phyloP scores from a whole-genome alignment of 1,140 invertebrate genomes.

The Drosophila ananassae region DNA sequence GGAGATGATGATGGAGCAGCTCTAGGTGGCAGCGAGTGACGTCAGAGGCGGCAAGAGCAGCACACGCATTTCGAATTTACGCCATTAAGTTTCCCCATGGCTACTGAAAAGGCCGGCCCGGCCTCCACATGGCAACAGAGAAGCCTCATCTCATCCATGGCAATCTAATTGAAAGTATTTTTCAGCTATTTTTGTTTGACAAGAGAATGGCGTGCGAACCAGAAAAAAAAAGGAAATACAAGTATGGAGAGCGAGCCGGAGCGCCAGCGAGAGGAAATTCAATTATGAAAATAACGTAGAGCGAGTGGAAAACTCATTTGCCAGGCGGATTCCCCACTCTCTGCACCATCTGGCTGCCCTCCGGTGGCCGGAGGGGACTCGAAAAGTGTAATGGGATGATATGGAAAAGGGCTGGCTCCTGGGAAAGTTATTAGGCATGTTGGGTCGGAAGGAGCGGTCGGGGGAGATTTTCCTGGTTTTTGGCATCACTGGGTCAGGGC shows the following conservation, averaged over 20 bases:
- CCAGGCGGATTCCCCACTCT: constrained; percentile 45
- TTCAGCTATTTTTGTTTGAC: constrained; percentile 55
- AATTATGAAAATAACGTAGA: constrained; percentile 72
- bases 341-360: constrained; percentile 31
- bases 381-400: constrained; percentile 17
- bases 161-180: constrained; percentile 58
- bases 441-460: background rate
- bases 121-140: constrained; percentile 62
- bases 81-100: constrained; percentile 44
- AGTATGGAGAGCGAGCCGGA: constrained; percentile 15
- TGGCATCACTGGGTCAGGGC: constrained; percentile 49
- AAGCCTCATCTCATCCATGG: constrained; percentile 25
- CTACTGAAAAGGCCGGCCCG: constrained; percentile 7
- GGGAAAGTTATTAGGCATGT: background rate
- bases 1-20: constrained; percentile 9
- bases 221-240: background rate
- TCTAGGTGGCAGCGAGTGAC: constrained; percentile 34
- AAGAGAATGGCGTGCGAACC: constrained; percentile 35
- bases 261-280: constrained; percentile 57
- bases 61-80: constrained; percentile 8
- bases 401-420: constrained; percentile 20
- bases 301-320: constrained; percentile 48
- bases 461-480: constrained; percentile 21
- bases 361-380: background rate
- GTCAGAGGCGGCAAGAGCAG: constrained; percentile 21